Evolutionary conservation across 1,140 invertebrate species (phyloP).

Genomic region (Hypsibius dujardini): DNA sequence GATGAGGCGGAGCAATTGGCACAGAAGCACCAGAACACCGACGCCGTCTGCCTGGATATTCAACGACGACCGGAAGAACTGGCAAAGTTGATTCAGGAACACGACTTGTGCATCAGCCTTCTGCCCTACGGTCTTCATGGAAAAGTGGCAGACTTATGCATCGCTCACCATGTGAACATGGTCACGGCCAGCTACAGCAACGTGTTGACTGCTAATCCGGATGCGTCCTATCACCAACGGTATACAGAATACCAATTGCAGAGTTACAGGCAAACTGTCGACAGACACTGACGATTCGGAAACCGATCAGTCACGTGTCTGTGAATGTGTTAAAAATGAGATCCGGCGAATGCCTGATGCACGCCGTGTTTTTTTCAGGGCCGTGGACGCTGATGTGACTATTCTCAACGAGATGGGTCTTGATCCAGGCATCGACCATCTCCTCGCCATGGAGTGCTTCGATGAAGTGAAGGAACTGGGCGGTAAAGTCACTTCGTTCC

Average conservation of each 20-base stretch:
- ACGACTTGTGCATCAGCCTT: slow-evolving; percentile 68
- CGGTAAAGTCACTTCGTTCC: slow-evolving; percentile 66
- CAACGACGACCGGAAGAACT: slow-evolving; percentile 48
- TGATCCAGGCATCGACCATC: slow-evolving; percentile 93
- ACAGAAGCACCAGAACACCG: slow-evolving; percentile 53
- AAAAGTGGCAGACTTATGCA: slow-evolving; percentile 60
- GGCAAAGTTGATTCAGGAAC: slow-evolving; percentile 48
- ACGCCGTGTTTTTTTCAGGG: slow-evolving; percentile 37
- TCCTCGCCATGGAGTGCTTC: slow-evolving; percentile 89
- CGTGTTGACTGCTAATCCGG: not conserved
- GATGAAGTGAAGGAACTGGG: slow-evolving; percentile 63
- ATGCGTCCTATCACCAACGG: not conserved
- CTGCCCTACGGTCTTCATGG: slow-evolving; percentile 81
- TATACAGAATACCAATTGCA: not conserved
- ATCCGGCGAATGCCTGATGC: too few relatives aligned
- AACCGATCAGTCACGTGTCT: too few relatives aligned
- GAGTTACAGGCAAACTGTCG: slow-evolving; percentile 17
- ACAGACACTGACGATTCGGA: not conserved
- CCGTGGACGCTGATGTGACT: slow-evolving; percentile 63
- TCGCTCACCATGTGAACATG: slow-evolving; percentile 65
- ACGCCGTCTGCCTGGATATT: slow-evolving; percentile 63
- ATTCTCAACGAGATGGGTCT: slow-evolving; percentile 87
- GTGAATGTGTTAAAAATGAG: too few relatives aligned
- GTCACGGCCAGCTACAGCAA: slow-evolving; percentile 76
- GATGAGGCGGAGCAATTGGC: slow-evolving; percentile 68